A percentile compares a stretch with the other conserved stretches of the same genome.
These are phyloP conservation scores for Heterocephalus glaber DNA, from an alignment of 2,113 vertebrate species.

Conservation along the genomic window DNA sequence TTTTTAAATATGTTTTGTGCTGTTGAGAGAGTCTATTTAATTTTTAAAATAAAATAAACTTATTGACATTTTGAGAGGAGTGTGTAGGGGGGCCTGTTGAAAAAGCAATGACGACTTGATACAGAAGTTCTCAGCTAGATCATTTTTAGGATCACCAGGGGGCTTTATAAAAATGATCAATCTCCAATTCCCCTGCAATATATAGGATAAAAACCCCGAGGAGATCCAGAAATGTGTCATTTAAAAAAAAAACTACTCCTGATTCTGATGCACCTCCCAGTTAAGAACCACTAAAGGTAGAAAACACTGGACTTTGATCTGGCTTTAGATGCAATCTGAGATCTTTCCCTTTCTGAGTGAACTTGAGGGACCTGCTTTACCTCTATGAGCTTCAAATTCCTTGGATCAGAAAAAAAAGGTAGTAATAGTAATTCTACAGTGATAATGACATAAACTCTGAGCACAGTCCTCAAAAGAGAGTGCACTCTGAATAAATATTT, in stretches of 20 bases:
- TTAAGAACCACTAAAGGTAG: not conserved
- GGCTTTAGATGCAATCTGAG: not conserved
- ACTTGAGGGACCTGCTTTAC: not conserved
- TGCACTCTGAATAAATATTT: not conserved
- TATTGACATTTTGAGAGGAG: not conserved
- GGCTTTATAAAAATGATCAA: not conserved
- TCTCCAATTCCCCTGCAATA: not conserved
- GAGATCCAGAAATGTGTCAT: not conserved
- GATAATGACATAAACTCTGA: not conserved
- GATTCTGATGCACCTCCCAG: not conserved
- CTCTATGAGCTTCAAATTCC: not conserved
- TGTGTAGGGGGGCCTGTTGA: not conserved
- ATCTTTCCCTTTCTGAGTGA: not conserved
- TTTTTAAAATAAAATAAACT: not conserved
- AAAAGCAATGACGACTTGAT: not conserved
- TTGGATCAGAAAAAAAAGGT: not conserved
- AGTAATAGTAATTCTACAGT: not conserved
- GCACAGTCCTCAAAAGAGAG: not conserved
- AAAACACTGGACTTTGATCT: not conserved
- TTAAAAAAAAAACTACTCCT: not conserved
- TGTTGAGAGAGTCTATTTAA: not conserved
- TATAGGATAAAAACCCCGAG: not conserved
- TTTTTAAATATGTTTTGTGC: not conserved
- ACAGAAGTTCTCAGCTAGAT: not conserved
- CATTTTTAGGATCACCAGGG: not conserved